Percentiles rank a stretch among this genome's conserved stretches.
phyloP scores from a whole-genome alignment of 2,888 invertebrate genomes.

The Meandrusa payeni region DNA sequence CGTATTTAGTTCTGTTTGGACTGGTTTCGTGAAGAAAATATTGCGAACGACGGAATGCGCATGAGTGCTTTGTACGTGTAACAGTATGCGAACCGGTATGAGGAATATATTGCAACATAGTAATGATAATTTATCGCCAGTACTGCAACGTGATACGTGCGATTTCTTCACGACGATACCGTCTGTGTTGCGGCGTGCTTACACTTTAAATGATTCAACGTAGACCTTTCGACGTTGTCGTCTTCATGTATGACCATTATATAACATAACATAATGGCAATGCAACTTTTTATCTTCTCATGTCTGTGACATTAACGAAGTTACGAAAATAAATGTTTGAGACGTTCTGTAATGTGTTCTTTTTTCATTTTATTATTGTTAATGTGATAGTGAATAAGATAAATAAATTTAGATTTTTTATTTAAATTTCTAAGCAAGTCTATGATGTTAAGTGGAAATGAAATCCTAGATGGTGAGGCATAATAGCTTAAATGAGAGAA shows the following conservation, averaged over 20 bases:
- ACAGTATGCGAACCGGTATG: conserved; percentile 16
- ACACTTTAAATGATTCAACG: conserved; percentile 3
- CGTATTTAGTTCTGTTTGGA: conserved; percentile 35
- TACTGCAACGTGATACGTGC: conserved; percentile 16
- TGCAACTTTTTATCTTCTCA: not conserved
- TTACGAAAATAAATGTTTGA: no score
- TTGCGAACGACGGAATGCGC: conserved; percentile 31
- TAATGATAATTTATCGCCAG: conserved; percentile 9
- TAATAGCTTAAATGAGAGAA: no score
- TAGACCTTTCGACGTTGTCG: conserved; percentile 8
- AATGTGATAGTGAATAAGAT: no score
- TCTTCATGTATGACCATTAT: conserved; percentile 7
- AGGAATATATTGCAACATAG: conserved; percentile 14
- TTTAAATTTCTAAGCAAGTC: no score
- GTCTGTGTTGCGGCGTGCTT: conserved; percentile 1
- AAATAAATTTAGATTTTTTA: no score
- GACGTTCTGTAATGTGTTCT: no score
- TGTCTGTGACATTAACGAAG: no score
- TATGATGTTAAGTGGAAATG: no score
- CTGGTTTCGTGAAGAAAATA: conserved; percentile 44
- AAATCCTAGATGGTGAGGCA: no score
- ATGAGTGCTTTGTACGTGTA: conserved; percentile 13
- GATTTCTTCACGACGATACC: conserved; percentile 12
- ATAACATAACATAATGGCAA: not conserved
- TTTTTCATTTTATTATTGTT: no score